Evolutionary conservation across 2,797 vertebrate genomes (phyloP).

Genomic region (Sebastes wilsoni): DNA sequence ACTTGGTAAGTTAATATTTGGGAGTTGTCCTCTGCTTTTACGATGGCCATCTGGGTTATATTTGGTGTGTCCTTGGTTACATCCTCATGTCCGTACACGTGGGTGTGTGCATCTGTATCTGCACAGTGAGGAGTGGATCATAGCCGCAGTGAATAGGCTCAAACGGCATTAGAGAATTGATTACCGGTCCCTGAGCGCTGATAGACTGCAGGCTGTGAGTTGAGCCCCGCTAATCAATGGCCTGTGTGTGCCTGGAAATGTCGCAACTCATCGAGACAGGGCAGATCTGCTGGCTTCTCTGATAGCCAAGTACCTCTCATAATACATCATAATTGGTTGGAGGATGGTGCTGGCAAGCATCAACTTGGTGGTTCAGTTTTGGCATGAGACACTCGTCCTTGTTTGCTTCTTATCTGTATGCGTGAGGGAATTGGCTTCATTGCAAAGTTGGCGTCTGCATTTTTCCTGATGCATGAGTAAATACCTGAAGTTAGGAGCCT

Average conservation of each 20-base stretch:
- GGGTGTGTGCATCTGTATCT: slow-evolving; percentile 15
- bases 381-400: slow-evolving; percentile 27
- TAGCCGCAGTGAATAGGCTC: slow-evolving; percentile 69
- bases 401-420: slow-evolving; percentile 23
- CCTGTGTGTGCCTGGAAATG: slow-evolving; percentile 76
- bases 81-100: slow-evolving; percentile 8
- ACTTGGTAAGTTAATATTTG: slow-evolving; percentile 71
- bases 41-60: slow-evolving; percentile 68
- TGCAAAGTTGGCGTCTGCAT: slow-evolving; percentile 28
- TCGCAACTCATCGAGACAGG: slow-evolving; percentile 58
- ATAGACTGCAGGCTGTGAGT: slow-evolving; percentile 76
- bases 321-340: slow-evolving; percentile 60
- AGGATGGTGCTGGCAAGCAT: slow-evolving; percentile 54
- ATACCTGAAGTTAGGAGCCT: slow-evolving; percentile 18
- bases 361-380: slow-evolving; percentile 48
- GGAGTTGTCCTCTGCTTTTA: slow-evolving; percentile 61
- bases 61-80: slow-evolving; percentile 25
- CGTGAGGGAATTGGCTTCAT: neutral
- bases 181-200: slow-evolving; percentile 82
- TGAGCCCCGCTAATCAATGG: slow-evolving; percentile 78
- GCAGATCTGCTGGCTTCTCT: slow-evolving; percentile 56
- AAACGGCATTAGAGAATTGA: slow-evolving; percentile 84
- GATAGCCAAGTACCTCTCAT: slow-evolving; percentile 53
- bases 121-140: slow-evolving; percentile 55
- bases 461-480: neutral